A percentile compares a stretch with the other conserved stretches of the same genome.
Evolutionary conservation across 2,797 vertebrate species (phyloP).

Genomic region (Ctenosaura bakeri): DNA sequence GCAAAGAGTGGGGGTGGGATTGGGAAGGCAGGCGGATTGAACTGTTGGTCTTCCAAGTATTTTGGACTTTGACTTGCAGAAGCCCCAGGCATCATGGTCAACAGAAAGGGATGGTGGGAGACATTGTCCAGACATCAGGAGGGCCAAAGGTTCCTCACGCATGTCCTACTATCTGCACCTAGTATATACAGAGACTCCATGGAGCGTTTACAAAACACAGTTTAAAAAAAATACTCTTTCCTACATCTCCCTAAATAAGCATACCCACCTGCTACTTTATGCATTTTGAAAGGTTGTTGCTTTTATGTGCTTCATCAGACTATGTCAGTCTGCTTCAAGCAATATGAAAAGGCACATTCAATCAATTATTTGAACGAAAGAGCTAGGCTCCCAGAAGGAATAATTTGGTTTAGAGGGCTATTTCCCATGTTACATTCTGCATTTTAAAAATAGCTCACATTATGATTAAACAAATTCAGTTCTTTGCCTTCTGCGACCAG

Average conservation of each 20-base stretch:
- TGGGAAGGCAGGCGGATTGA: no score
- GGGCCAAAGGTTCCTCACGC: neutral
- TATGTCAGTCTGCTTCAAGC: neutral
- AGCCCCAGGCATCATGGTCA: neutral
- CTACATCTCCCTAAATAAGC: neutral
- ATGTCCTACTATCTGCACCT: neutral
- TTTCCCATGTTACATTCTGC: neutral
- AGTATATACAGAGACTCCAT: neutral
- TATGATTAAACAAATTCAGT: neutral
- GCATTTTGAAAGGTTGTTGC: slow-evolving; percentile 19
- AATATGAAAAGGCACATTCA: neutral
- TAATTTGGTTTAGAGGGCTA: neutral
- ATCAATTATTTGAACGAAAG: neutral
- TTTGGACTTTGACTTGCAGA: neutral
- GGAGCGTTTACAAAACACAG: neutral
- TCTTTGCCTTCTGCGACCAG: neutral
- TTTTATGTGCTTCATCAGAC: neutral
- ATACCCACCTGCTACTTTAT: neutral
- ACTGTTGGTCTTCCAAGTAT: neutral
- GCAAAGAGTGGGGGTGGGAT: neutral
- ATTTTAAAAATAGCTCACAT: slow-evolving; percentile 1
- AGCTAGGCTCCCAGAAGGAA: neutral
- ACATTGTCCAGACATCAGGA: neutral
- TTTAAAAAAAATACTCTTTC: neutral
- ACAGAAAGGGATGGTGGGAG: neutral